Conservation (phyloP, 2,797 vertebrate species). For the Pangasius larnaudii region DNA sequence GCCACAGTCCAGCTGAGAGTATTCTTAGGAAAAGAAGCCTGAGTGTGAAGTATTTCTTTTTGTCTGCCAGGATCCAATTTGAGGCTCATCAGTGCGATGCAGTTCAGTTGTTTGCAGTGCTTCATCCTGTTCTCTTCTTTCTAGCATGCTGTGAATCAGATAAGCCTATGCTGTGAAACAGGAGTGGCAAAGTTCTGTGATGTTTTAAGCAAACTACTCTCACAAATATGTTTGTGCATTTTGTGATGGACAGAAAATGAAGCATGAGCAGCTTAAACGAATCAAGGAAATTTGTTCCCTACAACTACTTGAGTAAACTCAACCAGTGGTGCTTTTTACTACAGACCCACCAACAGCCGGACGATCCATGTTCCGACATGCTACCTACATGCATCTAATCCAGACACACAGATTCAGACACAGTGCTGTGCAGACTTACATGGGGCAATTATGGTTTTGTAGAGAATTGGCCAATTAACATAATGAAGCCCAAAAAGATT, state of each 20-base stretch:
- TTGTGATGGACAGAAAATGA: background rate
- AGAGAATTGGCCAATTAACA: constrained; percentile 18
- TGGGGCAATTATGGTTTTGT: background rate
- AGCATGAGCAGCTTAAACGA: constrained; percentile 1
- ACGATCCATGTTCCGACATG: background rate
- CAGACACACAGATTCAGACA: background rate
- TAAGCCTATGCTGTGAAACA: constrained; percentile 19
- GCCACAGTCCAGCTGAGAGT: constrained; percentile 76
- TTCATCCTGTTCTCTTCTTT: constrained; percentile 16
- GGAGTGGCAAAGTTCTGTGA: background rate
- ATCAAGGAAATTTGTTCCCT: background rate
- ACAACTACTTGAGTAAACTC: background rate
- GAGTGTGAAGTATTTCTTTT: constrained; percentile 32
- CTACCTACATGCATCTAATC: background rate
- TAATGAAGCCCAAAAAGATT: constrained; percentile 13
- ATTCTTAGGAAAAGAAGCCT: constrained; percentile 64
- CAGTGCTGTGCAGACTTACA: background rate
- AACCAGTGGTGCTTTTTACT: background rate
- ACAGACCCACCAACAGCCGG: background rate
- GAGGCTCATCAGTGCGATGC: constrained; percentile 1
- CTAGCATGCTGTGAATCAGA: constrained; percentile 16
- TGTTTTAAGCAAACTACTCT: constrained; percentile 1
- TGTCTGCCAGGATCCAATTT: constrained; percentile 10
- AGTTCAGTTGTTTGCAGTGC: constrained; percentile 25
- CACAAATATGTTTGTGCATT: constrained; percentile 15